Evolutionary conservation across 1,140 invertebrate genomes (phyloP), one percentile per base, ranked within the genome.

Genomic region (Hyposmocoma kahamanoa): DNA sequence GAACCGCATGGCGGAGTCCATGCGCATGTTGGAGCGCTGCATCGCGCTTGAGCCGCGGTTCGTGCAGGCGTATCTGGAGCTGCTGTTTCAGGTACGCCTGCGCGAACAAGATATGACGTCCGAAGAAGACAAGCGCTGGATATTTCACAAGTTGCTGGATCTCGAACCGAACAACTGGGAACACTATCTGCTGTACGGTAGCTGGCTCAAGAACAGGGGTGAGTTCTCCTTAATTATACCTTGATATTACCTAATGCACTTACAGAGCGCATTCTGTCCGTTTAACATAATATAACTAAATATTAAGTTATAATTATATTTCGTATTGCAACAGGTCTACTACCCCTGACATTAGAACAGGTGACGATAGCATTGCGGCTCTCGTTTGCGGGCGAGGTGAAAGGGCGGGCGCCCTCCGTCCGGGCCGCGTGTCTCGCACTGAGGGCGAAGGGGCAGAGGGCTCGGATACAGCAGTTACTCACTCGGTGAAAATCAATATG

Each of bases 11-110:
- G 64, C 81, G 13, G 91, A 92, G 53, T 91, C 92, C 0, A 83
- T 91, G 41, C 80, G 80, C 43, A 92, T 93, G 91, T 57, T 94
- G 21, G 89, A 90, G 59, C 87, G 89, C 30, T 94, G 92, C 62
- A 88, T 93, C 10, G 69, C 72, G 0, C 69, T 93, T 24, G 91
- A 93, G 67, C 89, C 90, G 0, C 82, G 87, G 22, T 93, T 92
- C 60, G 89, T 90, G 0, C 90, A 91, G 28, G 92, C 92, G 0
- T 91, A 92, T 66, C 60, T 93, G 49, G 89, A 92, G 46, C 73
- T 93, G 17, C 88, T 91, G 6, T n/a, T n/a, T n/a, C n/a, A n/a
- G n/a, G n/a, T n/a, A n/a, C n/a, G n/a, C n/a, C n/a, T n/a, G n/a
- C n/a, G n/a, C n/a, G n/a, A n/a, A n/a, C n/a, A n/a, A n/a, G 87